Conservation (phyloP, 2,113 vertebrate genomes). For the Heterotis niloticus region DNA sequence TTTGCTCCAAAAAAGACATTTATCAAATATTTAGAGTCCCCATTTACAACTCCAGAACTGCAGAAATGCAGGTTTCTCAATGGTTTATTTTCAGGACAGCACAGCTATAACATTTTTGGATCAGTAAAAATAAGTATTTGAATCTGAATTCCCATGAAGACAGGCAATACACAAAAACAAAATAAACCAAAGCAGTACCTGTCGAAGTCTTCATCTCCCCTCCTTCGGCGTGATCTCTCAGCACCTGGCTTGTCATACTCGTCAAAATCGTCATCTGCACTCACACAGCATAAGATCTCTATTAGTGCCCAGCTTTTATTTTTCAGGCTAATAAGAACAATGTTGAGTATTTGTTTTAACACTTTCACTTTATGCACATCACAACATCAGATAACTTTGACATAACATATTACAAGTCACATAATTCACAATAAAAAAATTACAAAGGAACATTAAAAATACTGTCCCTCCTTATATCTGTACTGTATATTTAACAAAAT, state of each 20-base stretch:
- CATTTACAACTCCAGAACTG: too few relatives aligned
- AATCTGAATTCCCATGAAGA: too few relatives aligned
- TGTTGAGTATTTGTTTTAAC: background rate
- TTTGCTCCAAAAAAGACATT: background rate
- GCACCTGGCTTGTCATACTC: constrained; percentile 94
- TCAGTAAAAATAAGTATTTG: too few relatives aligned
- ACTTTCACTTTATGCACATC: background rate
- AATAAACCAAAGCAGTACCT: constrained; percentile 62
- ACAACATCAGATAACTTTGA: too few relatives aligned
- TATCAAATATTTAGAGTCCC: background rate
- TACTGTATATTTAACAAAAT: too few relatives aligned
- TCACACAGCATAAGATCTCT: background rate
- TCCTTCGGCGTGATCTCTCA: constrained; percentile 86
- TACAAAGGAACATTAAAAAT: too few relatives aligned
- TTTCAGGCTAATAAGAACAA: background rate
- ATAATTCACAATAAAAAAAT: too few relatives aligned
- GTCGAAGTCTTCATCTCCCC: constrained; percentile 80
- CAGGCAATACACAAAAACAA: background rate
- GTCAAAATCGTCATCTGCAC: constrained; percentile 88
- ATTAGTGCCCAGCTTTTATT: background rate
- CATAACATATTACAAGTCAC: too few relatives aligned
- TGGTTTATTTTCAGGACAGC: too few relatives aligned
- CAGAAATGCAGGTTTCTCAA: too few relatives aligned
- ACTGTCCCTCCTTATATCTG: too few relatives aligned
- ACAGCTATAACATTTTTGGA: too few relatives aligned